Evolutionary conservation across 2,113 vertebrate species (phyloP).

Genomic region (Thalassarche chlororhynchos): DNA sequence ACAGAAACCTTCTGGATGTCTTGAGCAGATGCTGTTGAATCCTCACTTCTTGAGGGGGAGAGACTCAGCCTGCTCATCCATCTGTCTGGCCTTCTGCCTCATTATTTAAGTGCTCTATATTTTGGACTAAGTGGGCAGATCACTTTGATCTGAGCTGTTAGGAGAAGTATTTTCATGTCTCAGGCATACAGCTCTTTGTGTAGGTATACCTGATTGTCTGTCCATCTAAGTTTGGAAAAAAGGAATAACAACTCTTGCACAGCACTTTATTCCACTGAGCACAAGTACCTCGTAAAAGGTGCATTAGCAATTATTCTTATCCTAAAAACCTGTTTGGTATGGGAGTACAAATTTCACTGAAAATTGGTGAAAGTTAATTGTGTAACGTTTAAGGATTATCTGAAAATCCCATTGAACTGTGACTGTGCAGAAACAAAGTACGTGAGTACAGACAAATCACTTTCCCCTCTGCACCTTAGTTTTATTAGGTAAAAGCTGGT

Average conservation of each 20-base stretch:
- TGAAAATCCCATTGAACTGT: not conserved
- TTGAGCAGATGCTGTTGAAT: conserved; percentile 35
- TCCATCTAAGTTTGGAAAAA: not conserved
- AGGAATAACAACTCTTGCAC: not conserved
- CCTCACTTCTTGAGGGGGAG: not conserved
- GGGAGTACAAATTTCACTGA: not conserved
- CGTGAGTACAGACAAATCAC: not conserved
- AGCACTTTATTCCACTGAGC: not conserved
- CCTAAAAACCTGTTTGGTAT: not conserved
- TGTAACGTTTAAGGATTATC: not conserved
- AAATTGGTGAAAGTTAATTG: not conserved
- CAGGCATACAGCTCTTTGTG: not conserved
- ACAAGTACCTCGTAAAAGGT: not conserved
- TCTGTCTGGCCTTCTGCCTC: conserved; percentile 38
- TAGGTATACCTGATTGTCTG: not conserved
- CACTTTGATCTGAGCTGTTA: not conserved
- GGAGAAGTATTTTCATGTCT: not conserved
- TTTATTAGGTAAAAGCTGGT: not conserved
- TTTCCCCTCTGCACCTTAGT: too few relatives aligned
- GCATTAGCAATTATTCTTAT: not conserved
- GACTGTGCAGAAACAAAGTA: not conserved
- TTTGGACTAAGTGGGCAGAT: not conserved
- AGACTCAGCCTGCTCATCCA: conserved; percentile 29
- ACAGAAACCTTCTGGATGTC: conserved; percentile 44
- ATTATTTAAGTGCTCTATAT: not conserved